Percentiles rank a stretch among this genome's conserved stretches.
phyloP scores from a whole-genome alignment of 2,797 vertebrate species.

The Sternotherus odoratus region DNA sequence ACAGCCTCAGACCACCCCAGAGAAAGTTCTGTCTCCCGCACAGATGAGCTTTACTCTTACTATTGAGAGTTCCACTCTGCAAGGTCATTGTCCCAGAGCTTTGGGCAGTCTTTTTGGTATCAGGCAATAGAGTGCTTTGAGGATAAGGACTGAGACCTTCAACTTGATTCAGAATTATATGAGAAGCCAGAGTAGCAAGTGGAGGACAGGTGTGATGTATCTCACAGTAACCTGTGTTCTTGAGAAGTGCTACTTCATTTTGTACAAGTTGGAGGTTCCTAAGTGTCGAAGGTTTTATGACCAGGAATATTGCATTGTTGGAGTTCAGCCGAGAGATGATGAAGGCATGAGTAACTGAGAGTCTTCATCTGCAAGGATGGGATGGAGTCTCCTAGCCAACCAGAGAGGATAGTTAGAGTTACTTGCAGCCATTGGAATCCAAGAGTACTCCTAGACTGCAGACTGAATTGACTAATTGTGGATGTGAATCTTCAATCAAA shows the following conservation, averaged over 20 bases:
- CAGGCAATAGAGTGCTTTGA: neutral
- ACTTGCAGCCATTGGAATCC: too few species aligned
- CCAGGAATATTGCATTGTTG: neutral
- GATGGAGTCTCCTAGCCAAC: too few species aligned
- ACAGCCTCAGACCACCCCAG: neutral
- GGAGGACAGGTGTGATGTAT: neutral
- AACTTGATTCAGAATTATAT: neutral
- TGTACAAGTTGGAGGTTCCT: neutral
- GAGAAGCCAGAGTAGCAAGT: neutral
- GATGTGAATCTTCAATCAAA: too few species aligned
- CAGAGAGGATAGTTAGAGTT: too few species aligned
- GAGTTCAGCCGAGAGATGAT: too few species aligned
- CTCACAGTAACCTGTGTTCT: neutral
- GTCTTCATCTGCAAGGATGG: too few species aligned
- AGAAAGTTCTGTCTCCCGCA: neutral
- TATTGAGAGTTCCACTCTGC: neutral
- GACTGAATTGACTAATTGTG: too few species aligned
- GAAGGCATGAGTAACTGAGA: too few species aligned
- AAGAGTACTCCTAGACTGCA: too few species aligned
- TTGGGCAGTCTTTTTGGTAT: neutral
- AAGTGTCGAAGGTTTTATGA: neutral
- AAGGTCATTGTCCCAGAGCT: neutral
- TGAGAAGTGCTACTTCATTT: neutral
- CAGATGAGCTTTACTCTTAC: neutral
- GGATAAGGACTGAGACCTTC: neutral